These are phyloP conservation scores for Anagyrus pseudococci DNA, from an alignment of 2,888 invertebrate species.

Conservation along the genomic window DNA sequence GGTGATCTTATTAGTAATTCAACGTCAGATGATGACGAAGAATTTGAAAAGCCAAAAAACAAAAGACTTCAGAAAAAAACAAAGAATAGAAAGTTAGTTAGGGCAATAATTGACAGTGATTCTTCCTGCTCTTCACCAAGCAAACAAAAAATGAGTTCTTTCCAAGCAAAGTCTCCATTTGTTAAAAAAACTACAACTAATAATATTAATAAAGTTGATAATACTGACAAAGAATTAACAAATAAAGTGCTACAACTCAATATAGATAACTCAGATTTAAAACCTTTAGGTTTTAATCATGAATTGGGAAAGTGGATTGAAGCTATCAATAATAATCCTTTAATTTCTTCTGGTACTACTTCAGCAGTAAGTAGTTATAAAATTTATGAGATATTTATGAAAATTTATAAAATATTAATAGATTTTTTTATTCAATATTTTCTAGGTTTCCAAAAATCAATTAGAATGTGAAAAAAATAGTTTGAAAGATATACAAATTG, in stretches of 20 bases:
- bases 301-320: slow-evolving; percentile 51
- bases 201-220: slow-evolving; percentile 40
- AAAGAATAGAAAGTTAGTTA: slow-evolving; percentile 6
- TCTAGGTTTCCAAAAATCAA: slow-evolving; percentile 46
- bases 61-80: slow-evolving; percentile 10
- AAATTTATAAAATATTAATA: no score
- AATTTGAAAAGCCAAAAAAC: slow-evolving; percentile 7
- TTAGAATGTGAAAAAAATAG: slow-evolving; percentile 45
- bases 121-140: slow-evolving; percentile 14
- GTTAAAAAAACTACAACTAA: slow-evolving; percentile 27
- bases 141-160: slow-evolving; percentile 1
- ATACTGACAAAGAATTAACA: neutral
- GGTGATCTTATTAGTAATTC: slow-evolving; percentile 23
- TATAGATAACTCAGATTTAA: slow-evolving; percentile 39
- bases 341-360: slow-evolving; percentile 48
- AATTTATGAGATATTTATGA: slow-evolving; percentile 3
- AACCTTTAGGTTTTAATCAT: slow-evolving; percentile 51
- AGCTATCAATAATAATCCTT: slow-evolving; percentile 43
- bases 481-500: slow-evolving; percentile 66
- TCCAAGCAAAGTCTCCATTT: neutral
- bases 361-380: slow-evolving; percentile 8
- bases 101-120: slow-evolving; percentile 20
- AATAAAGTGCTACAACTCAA: neutral
- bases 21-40: slow-evolving; percentile 21
- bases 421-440: no score